These are phyloP conservation scores for Romanogobio albipinnatus DNA, from an alignment of 2,113 vertebrate species.

Conservation along the genomic window DNA sequence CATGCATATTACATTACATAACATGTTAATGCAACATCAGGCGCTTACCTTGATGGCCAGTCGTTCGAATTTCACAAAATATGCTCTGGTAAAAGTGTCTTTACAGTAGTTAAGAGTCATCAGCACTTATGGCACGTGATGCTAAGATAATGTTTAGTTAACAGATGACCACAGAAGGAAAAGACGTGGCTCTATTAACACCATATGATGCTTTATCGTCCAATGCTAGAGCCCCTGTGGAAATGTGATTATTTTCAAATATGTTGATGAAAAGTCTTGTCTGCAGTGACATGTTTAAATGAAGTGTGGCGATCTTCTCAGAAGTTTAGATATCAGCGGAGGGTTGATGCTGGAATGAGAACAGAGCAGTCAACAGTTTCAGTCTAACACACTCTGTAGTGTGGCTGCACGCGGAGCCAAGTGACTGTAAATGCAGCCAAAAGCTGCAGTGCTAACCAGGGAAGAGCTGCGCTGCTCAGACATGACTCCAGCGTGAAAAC, in stretches of 20 bases:
- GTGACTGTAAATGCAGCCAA: slow-evolving; percentile 17
- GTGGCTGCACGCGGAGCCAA: slow-evolving; percentile 35
- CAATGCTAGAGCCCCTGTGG: not conserved
- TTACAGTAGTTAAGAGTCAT: not conserved
- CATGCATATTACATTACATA: slow-evolving; percentile 28
- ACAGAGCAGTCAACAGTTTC: slow-evolving; percentile 46
- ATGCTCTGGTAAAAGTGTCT: not conserved
- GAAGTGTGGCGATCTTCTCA: slow-evolving; percentile 24
- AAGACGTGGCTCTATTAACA: not conserved
- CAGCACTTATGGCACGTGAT: not conserved
- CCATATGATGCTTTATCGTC: not conserved
- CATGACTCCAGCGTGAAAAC: slow-evolving; percentile 51
- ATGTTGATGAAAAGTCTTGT: slow-evolving; percentile 3
- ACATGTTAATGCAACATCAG: slow-evolving; percentile 9
- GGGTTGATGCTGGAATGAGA: slow-evolving; percentile 36
- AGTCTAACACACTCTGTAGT: slow-evolving; percentile 41
- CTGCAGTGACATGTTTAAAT: not conserved
- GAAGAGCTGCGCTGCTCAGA: slow-evolving; percentile 33
- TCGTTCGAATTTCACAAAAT: not conserved
- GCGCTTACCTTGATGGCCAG: not conserved
- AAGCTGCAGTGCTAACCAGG: slow-evolving; percentile 7
- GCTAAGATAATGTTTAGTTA: not conserved
- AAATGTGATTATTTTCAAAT: not conserved
- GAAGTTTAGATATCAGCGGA: not conserved
- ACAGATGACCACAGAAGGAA: not conserved